Evolutionary conservation across 2,888 invertebrate species (phyloP), one percentile per base, ranked within the genome.

Genomic region (Drosophila borealis): DNA sequence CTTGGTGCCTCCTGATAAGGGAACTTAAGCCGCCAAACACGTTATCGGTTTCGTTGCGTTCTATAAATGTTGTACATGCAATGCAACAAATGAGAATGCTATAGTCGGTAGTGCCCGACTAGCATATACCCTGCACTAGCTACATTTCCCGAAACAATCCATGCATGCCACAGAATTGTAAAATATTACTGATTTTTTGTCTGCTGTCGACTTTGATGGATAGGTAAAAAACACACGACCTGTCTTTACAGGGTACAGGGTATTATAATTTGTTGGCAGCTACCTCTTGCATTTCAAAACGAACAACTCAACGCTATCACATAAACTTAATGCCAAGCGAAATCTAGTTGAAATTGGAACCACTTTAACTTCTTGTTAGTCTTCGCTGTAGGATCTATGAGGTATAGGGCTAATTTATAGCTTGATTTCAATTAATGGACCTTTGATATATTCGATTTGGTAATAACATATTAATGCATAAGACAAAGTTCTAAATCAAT

Each of bases 301-400:
- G 1, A 11, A 13, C 13, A n/a, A 14, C 62, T 57, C 46, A 63
- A 33, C 10, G 25, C 4, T 25, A 61, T 68, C 74, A 50, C n/a
- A 21, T 11, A 29, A 53, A 54, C n/a, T n/a, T n/a, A n/a, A n/a
- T n/a, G n/a, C n/a, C n/a, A n/a, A n/a, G n/a, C n/a, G n/a, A n/a
- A n/a, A n/a, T n/a, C n/a, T n/a, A n/a, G n/a, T n/a, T n/a, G 74
- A 78, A 74, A 77, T 71, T 39, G 11, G 0, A 29, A 29, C 29
- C 29, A 29, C 8, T 29, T 29, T 8, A 6, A 29, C 29, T 17
- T 17, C 17, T 17, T 17, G 17, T 17, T 17, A 29, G 29, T 29
- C 8, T 29, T 34, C 13, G 8, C 11, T 25, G 19, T 42, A 8
- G 29, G 29, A 29, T 8, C 11, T 4, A 21, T 8, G 19, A 1